Evolutionary conservation across 2,113 vertebrate species (phyloP).

Genomic region (Silurus asotus): DNA sequence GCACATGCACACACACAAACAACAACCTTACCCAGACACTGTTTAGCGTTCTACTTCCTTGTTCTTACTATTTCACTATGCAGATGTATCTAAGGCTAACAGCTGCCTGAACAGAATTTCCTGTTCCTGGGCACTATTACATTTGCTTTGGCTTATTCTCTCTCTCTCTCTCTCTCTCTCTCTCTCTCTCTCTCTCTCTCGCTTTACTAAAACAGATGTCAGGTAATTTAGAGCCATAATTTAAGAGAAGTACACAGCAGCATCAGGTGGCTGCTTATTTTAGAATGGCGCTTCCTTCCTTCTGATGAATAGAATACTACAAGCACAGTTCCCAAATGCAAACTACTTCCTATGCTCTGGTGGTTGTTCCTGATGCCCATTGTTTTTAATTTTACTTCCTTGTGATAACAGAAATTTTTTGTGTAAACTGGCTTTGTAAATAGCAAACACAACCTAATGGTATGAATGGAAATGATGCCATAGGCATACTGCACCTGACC

Average conservation of each 20-base stretch:
- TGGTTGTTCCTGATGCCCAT: slow-evolving; percentile 61
- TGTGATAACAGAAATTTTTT: slow-evolving; percentile 1
- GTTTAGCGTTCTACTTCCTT: slow-evolving; percentile 51
- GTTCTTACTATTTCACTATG: slow-evolving; percentile 14
- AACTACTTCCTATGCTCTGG: slow-evolving; percentile 26
- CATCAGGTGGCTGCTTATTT: slow-evolving; percentile 37
- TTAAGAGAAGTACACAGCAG: slow-evolving; percentile 36
- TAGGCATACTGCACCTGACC: slow-evolving; percentile 18
- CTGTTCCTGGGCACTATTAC: slow-evolving; percentile 5
- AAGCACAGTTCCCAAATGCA: neutral
- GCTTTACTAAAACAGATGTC: neutral
- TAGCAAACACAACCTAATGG: neutral
- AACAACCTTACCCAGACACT: neutral
- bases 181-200: neutral
- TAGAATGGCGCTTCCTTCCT: neutral
- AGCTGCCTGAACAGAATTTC: slow-evolving; percentile 61
- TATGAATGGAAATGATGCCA: slow-evolving; percentile 10
- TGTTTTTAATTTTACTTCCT: slow-evolving; percentile 66
- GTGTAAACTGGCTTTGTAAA: slow-evolving; percentile 53
- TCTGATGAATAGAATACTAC: neutral
- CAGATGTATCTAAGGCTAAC: slow-evolving; percentile 60
- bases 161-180: slow-evolving; percentile 20
- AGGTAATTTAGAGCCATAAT: slow-evolving; percentile 52
- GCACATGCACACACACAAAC: neutral
- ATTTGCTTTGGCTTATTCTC: slow-evolving; percentile 40